Conservation (phyloP, 2,888 invertebrate species). For the Priocnemis perturbator region DNA sequence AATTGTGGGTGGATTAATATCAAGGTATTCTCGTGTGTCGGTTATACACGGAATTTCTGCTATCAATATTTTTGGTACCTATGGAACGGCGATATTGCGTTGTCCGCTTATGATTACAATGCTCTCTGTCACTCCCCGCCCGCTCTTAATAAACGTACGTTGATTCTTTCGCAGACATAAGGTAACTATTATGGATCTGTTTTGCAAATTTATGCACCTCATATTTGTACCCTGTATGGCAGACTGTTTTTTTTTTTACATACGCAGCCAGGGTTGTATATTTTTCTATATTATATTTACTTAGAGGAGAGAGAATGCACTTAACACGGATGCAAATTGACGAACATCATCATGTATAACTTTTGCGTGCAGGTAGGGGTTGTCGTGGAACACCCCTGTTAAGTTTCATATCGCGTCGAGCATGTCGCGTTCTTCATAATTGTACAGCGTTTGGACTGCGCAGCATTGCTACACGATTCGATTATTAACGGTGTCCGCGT, state of each 20-base stretch:
- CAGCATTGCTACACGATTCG: slow-evolving; percentile 15
- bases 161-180: background rate
- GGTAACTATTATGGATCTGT: slow-evolving; percentile 5
- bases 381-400: background rate
- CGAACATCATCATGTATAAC: too few relatives aligned
- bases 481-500: too few relatives aligned
- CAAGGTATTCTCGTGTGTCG: too few relatives aligned
- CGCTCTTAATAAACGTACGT: too few relatives aligned
- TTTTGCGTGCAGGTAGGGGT: too few relatives aligned
- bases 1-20: background rate
- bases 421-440: slow-evolving; percentile 2
- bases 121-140: too few relatives aligned
- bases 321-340: too few relatives aligned
- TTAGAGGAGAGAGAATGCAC: slow-evolving; percentile 28
- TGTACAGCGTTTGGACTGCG: slow-evolving; percentile 24
- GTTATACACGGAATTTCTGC: slow-evolving; percentile 3
- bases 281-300: slow-evolving; percentile 44
- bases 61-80: too few relatives aligned
- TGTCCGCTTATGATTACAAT: too few relatives aligned
- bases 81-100: too few relatives aligned
- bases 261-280: slow-evolving; percentile 30
- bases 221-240: slow-evolving; percentile 36
- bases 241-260: slow-evolving; percentile 37
- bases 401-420: slow-evolving; percentile 20
- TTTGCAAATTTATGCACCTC: too few relatives aligned